Percentiles rank a stretch among this genome's conserved stretches.
Conservation (phyloP, 2,888 invertebrate species). For the Notodonta dromedarius region DNA sequence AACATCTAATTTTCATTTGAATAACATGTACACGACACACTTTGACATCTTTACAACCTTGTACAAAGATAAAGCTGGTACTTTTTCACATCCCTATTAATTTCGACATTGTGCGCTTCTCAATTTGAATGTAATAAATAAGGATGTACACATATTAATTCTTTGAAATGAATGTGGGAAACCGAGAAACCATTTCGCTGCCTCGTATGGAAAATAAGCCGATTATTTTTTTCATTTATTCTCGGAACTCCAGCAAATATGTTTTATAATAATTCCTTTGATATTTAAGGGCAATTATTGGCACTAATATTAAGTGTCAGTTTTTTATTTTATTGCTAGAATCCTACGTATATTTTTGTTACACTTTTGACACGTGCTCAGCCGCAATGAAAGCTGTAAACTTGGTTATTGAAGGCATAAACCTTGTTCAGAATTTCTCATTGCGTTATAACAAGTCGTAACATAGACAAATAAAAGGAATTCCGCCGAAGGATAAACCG, state of each 20-base stretch:
- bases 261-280: slow-evolving; percentile 18
- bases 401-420: slow-evolving; percentile 73
- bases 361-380: slow-evolving; percentile 68
- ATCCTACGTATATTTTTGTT: slow-evolving; percentile 36
- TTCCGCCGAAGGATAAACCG: slow-evolving; percentile 44
- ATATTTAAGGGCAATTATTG: slow-evolving; percentile 19
- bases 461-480: slow-evolving; percentile 56
- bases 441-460: slow-evolving; percentile 61
- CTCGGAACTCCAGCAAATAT: slow-evolving; percentile 19
- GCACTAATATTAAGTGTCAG: slow-evolving; percentile 16
- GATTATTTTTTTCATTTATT: slow-evolving; percentile 41
- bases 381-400: slow-evolving; percentile 70
- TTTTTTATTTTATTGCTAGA: slow-evolving; percentile 38
- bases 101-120: slow-evolving; percentile 20
- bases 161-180: slow-evolving; percentile 20
- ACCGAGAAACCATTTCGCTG: slow-evolving; percentile 25
- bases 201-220: slow-evolving; percentile 35
- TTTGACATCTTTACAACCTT: slow-evolving; percentile 5
- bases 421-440: slow-evolving; percentile 74
- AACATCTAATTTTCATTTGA: slow-evolving; percentile 33
- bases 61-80: background rate
- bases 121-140: slow-evolving; percentile 36
- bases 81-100: slow-evolving; percentile 7
- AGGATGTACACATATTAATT: slow-evolving; percentile 20
- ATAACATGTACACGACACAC: slow-evolving; percentile 17